Evolutionary conservation across 2,113 vertebrate species (phyloP).

Genomic region (Lepus europaeus): DNA sequence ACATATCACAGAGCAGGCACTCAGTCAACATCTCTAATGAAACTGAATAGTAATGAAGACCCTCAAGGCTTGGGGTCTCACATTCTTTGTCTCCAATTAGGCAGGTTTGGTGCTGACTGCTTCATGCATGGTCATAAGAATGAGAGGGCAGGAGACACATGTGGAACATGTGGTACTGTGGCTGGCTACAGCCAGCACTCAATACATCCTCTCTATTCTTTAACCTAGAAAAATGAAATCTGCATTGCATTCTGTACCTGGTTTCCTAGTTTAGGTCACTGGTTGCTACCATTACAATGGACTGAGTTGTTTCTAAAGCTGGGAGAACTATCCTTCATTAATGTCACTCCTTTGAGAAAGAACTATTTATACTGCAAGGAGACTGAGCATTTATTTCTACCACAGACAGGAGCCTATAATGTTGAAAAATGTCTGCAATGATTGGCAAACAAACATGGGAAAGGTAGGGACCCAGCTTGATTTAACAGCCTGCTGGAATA

Average conservation of each 20-base stretch:
- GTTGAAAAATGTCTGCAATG: constrained; percentile 33
- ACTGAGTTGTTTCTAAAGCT: not conserved
- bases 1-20: not conserved
- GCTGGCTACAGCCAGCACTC: not conserved
- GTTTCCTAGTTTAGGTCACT: not conserved
- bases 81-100: not conserved
- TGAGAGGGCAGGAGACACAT: not conserved
- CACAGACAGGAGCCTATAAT: not conserved
- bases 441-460: not conserved
- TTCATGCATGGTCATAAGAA: not conserved
- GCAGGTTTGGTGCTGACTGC: rapidly evolving
- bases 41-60: not conserved
- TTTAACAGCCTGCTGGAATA: not conserved
- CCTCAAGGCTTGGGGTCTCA: not conserved
- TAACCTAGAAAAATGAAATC: not conserved
- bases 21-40: not conserved
- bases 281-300: not conserved
- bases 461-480: not conserved
- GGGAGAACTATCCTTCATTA: not conserved
- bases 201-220: not conserved
- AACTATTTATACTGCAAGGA: not conserved
- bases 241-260: not conserved
- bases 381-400: not conserved
- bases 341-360: not conserved
- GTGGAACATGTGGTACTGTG: not conserved